These are phyloP conservation scores for Lineus longissimus DNA, from an alignment of 1,140 invertebrate species.

Conservation along the genomic window DNA sequence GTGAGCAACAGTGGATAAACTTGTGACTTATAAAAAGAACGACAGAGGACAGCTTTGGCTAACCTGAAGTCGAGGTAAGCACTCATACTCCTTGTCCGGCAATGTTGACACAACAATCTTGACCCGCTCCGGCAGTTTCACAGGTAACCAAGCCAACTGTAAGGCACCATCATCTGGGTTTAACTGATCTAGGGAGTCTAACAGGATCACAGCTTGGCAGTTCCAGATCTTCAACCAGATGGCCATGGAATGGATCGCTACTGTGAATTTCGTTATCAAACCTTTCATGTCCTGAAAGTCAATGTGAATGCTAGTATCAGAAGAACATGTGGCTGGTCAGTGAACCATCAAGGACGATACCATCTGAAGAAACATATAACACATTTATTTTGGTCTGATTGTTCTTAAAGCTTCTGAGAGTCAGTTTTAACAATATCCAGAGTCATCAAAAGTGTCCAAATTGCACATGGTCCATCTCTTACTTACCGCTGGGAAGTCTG, in stretches of 20 bases:
- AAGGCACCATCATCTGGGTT: slow-evolving; percentile 25
- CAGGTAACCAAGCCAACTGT: slow-evolving; percentile 37
- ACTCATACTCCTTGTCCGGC: slow-evolving; percentile 35
- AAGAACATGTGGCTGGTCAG: slow-evolving; percentile 9
- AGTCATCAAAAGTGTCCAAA: no score
- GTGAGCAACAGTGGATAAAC: no score
- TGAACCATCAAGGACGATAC: neutral
- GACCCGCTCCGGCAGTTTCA: slow-evolving; percentile 29
- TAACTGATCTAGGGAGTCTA: slow-evolving; percentile 42
- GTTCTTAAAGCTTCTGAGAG: no score
- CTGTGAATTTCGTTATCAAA: slow-evolving; percentile 23
- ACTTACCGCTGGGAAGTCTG: neutral
- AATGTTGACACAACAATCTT: slow-evolving; percentile 40
- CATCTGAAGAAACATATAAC: no score
- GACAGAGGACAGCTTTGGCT: no score
- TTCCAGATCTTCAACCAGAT: slow-evolving; percentile 32
- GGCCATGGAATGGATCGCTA: slow-evolving; percentile 30
- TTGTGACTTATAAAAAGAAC: no score
- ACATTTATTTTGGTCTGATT: no score
- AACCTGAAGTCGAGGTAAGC: slow-evolving; percentile 34
- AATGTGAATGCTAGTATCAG: slow-evolving; percentile 27
- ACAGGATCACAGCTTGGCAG: slow-evolving; percentile 65
- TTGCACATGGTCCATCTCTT: no score
- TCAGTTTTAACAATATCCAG: no score
- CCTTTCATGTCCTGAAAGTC: slow-evolving; percentile 42